phyloP scores from a whole-genome alignment of 1,140 invertebrate genomes.

The Drosophila truncata region DNA sequence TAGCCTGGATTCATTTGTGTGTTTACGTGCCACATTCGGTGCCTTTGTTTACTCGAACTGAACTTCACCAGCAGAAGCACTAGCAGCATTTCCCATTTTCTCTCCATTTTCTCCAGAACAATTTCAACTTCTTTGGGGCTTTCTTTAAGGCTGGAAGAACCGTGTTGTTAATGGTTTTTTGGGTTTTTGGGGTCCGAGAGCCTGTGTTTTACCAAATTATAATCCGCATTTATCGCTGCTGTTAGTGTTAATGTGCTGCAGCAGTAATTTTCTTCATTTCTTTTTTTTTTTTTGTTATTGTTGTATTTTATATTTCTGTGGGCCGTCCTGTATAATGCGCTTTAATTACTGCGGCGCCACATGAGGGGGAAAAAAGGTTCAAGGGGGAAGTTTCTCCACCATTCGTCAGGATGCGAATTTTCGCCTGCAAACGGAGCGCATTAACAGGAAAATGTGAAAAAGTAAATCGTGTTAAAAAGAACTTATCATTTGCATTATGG shows the following conservation, averaged over 20 bases:
- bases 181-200: neutral
- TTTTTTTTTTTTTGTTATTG: constrained; percentile 8
- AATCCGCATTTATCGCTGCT: constrained; percentile 48
- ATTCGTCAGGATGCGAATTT: constrained; percentile 32
- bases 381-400: neutral
- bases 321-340: constrained; percentile 58
- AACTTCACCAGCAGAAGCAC: constrained; percentile 17
- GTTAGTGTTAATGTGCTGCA: constrained; percentile 35
- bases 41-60: constrained; percentile 38
- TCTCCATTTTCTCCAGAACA: constrained; percentile 13
- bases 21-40: constrained; percentile 48
- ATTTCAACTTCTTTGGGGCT: constrained; percentile 22
- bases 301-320: neutral
- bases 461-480: constrained; percentile 80
- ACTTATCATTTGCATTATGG: constrained; percentile 78
- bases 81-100: constrained; percentile 12
- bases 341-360: constrained; percentile 74
- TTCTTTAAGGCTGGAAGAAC: constrained; percentile 15
- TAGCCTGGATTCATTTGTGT: constrained; percentile 50
- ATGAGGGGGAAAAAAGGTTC: constrained; percentile 2
- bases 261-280: constrained; percentile 51
- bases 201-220: constrained; percentile 38
- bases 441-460: constrained; percentile 65
- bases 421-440: constrained; percentile 22
- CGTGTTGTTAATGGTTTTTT: constrained; percentile 11